phyloP scores from a whole-genome alignment of 2,113 vertebrate species.

The Gavia stellata region DNA sequence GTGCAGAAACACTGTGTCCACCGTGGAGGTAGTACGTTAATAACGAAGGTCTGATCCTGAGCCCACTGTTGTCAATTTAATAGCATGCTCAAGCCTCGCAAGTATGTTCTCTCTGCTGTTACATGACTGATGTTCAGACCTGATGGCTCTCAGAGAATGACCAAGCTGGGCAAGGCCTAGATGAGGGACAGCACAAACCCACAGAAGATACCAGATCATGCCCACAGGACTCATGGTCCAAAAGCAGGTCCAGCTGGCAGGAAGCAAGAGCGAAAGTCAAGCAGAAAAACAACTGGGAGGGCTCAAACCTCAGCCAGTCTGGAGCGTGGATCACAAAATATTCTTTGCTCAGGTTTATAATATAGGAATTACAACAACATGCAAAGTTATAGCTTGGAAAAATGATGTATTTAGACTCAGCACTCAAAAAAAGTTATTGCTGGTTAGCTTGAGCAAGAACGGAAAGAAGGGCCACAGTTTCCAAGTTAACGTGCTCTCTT shows the following conservation, averaged over 20 bases:
- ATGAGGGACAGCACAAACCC: not conserved
- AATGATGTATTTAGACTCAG: not conserved
- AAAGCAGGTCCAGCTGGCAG: not conserved
- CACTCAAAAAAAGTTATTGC: not conserved
- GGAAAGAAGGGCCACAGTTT: not conserved
- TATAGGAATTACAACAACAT: not conserved
- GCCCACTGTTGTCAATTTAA: not conserved
- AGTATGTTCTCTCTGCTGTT: not conserved
- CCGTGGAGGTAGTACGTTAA: not conserved
- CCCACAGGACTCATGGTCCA: not conserved
- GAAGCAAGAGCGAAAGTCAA: not conserved
- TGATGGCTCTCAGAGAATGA: not conserved
- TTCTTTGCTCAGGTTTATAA: not conserved
- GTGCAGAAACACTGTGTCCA: not conserved
- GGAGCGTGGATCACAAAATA: not conserved
- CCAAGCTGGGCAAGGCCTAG: not conserved
- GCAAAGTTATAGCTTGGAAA: not conserved
- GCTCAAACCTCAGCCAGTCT: not conserved
- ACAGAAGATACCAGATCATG: not conserved
- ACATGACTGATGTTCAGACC: not conserved
- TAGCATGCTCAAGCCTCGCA: not conserved
- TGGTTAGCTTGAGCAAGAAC: not conserved
- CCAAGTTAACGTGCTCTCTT: not conserved
- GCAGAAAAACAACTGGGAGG: not conserved
- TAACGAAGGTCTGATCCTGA: not conserved